Percentiles rank a stretch among this genome's conserved stretches.
These are phyloP conservation scores for Megalurothrips usitatus DNA, from an alignment of 2,888 invertebrate species.

Conservation along the genomic window DNA sequence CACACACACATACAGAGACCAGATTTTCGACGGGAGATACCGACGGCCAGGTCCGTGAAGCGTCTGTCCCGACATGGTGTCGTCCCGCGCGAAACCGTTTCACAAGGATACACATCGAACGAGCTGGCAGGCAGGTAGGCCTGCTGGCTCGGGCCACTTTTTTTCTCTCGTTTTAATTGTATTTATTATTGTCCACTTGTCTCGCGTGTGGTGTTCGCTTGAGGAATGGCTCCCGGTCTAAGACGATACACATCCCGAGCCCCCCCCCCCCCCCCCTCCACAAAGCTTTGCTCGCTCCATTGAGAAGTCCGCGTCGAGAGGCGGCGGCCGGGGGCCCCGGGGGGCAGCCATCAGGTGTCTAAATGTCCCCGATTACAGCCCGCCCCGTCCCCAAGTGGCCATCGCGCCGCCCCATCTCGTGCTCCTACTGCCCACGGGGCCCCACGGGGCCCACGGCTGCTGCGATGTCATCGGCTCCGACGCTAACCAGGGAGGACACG, in stretches of 20 bases:
- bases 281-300: background rate
- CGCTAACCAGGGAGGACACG: background rate
- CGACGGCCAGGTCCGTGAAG: background rate
- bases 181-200: background rate
- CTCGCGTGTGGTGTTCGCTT: background rate
- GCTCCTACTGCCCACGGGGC: constrained; percentile 13
- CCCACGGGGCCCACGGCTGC: too few relatives aligned
- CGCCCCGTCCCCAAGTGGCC: background rate
- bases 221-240: background rate
- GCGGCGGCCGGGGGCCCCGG: background rate
- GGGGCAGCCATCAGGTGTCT: background rate
- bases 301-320: background rate
- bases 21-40: background rate
- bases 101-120: constrained; percentile 1
- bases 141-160: too few relatives aligned
- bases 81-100: background rate
- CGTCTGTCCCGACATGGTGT: background rate
- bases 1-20: too few relatives aligned
- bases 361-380: background rate
- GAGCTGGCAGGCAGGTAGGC: background rate
- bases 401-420: background rate
- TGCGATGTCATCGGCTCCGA: background rate
- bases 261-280: background rate
- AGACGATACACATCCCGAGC: background rate
- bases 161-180: too few relatives aligned